Conservation (phyloP, 2,113 vertebrate genomes). For the Pelobates fuscus region DNA sequence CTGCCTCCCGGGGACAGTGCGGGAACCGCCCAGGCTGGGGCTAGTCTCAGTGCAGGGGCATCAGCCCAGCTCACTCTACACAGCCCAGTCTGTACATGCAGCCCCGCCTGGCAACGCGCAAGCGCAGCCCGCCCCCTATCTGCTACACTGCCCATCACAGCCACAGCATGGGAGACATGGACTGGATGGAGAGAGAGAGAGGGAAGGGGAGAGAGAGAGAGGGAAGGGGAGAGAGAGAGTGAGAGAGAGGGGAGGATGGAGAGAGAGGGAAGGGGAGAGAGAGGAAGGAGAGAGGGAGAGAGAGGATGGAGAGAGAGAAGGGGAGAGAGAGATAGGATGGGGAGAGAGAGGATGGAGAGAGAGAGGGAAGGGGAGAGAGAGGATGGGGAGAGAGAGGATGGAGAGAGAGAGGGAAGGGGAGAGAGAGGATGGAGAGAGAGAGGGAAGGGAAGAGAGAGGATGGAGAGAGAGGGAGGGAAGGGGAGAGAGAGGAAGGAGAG, state of each 20-base stretch:
- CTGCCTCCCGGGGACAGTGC: conserved; percentile 2
- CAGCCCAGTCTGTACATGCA: conserved; percentile 19
- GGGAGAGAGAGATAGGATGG: too few species aligned
- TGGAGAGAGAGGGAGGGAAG: too few species aligned
- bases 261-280: too few species aligned
- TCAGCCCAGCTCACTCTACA: conserved; percentile 25
- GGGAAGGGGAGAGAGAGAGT: background rate
- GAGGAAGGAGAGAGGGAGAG: too few species aligned
- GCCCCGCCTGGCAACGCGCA: conserved; percentile 37
- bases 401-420: too few species aligned
- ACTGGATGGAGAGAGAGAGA: too few species aligned
- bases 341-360: too few species aligned
- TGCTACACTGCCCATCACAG: background rate
- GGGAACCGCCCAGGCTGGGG: conserved; percentile 28
- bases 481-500: too few species aligned
- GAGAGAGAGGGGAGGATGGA: background rate
- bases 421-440: too few species aligned
- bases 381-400: background rate
- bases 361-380: too few species aligned
- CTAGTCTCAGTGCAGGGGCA: conserved; percentile 25
- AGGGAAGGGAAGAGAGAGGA: background rate
- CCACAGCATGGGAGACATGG: conserved; percentile 25
- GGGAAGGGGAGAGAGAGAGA: too few species aligned
- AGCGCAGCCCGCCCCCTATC: conserved; percentile 32
- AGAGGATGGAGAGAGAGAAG: too few species aligned